These are phyloP conservation scores for Drosophila pseudotakahashii DNA, from an alignment of 2,888 invertebrate genomes.

Conservation along the genomic window DNA sequence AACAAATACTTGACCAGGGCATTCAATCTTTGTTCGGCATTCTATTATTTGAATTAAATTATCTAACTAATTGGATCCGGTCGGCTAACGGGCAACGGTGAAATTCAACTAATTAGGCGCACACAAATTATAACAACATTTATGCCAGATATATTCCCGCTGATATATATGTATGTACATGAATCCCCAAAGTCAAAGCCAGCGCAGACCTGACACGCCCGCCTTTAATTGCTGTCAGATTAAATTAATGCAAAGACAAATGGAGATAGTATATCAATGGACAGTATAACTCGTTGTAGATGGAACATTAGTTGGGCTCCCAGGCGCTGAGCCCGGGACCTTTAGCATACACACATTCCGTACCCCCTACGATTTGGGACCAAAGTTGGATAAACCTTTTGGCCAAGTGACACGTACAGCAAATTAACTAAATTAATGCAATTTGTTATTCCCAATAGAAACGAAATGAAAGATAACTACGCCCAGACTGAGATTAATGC, in stretches of 20 bases:
- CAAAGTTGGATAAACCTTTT: conserved; percentile 31
- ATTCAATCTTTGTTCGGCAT: conserved; percentile 35
- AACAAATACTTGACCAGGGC: conserved; percentile 23
- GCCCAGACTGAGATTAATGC: conserved; percentile 21
- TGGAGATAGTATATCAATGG: conserved; percentile 50
- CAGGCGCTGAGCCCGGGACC: not conserved
- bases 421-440: conserved; percentile 64
- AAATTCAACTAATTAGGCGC: conserved; percentile 60
- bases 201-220: not conserved
- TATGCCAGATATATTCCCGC: conserved; percentile 30
- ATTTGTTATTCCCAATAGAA: conserved; percentile 37
- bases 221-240: conserved; percentile 51
- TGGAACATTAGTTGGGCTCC: conserved; percentile 9
- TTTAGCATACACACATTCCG: not conserved
- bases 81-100: conserved; percentile 23
- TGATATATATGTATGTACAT: conserved; percentile 24
- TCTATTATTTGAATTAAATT: conserved; percentile 54
- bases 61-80: conserved; percentile 63
- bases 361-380: conserved; percentile 3
- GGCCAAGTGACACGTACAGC: conserved; percentile 52
- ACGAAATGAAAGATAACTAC: conserved; percentile 36
- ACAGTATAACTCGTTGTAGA: conserved; percentile 27
- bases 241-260: conserved; percentile 55
- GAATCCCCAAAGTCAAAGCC: conserved; percentile 21
- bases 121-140: conserved; percentile 53